Evolutionary conservation across 2,797 vertebrate genomes (phyloP).

Genomic region (Falco biarmicus): DNA sequence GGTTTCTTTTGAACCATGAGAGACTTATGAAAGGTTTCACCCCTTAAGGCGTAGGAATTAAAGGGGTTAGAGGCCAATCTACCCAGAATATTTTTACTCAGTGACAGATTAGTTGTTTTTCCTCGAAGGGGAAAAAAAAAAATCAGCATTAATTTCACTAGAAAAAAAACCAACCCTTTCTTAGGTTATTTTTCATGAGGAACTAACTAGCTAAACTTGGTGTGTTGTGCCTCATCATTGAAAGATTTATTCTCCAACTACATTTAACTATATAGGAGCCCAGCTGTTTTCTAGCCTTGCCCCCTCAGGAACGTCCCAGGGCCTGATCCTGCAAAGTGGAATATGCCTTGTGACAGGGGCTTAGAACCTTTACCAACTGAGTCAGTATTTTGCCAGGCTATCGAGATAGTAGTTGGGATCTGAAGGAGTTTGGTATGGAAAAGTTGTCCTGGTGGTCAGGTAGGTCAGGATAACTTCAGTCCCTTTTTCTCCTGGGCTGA

Average conservation of each 20-base stretch:
- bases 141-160: background rate
- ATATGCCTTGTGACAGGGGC: background rate
- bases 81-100: slow-evolving; percentile 55
- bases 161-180: background rate
- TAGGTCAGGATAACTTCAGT: background rate
- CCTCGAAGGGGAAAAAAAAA: background rate
- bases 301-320: background rate
- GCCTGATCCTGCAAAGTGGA: background rate
- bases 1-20: slow-evolving; percentile 54
- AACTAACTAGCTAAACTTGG: background rate
- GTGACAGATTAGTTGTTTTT: slow-evolving; percentile 67
- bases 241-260: background rate
- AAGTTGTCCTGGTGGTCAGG: background rate
- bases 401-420: background rate
- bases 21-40: slow-evolving; percentile 71
- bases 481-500: background rate
- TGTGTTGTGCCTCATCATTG: background rate
- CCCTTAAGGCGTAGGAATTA: slow-evolving; percentile 52
- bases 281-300: background rate
- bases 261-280: background rate
- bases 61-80: slow-evolving; percentile 52
- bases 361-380: background rate
- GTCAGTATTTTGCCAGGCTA: background rate
- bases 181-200: background rate
- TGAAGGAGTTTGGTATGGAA: background rate